Evolutionary conservation across 2,113 vertebrate species (phyloP).

Genomic region (Lanius collurio): DNA sequence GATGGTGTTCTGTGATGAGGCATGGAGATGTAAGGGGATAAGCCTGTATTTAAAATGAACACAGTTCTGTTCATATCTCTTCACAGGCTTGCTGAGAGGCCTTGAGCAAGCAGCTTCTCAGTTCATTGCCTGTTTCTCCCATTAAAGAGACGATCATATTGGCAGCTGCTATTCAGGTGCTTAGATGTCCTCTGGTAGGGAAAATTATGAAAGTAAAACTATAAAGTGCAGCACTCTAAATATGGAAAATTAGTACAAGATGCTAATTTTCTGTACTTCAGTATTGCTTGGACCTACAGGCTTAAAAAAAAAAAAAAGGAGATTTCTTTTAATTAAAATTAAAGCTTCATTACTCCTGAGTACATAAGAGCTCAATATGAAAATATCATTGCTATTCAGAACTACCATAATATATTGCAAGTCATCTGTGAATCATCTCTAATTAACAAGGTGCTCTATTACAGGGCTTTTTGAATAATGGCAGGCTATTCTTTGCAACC

Average conservation of each 20-base stretch:
- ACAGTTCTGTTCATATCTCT: not conserved
- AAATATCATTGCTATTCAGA: not conserved
- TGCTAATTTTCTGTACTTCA: not conserved
- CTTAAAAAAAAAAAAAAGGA: not conserved
- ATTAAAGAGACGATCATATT: not conserved
- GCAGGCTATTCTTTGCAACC: not conserved
- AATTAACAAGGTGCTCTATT: constrained; percentile 32
- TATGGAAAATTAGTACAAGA: not conserved
- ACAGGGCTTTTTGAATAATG: constrained; percentile 30
- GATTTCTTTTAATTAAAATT: constrained; percentile 17
- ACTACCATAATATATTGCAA: not conserved
- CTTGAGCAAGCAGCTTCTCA: not conserved
- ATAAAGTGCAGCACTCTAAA: not conserved
- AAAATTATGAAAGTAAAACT: not conserved
- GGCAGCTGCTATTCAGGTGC: not conserved
- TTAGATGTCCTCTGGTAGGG: not conserved
- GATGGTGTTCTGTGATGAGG: not conserved
- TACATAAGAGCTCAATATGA: not conserved
- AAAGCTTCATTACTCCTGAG: not conserved
- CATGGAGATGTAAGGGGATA: not conserved
- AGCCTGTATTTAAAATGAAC: not conserved
- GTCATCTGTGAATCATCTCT: constrained; percentile 31
- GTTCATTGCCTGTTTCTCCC: not conserved
- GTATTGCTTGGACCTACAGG: not conserved
- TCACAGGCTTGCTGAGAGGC: not conserved